Evolutionary conservation across 2,113 vertebrate species (phyloP), one percentile per base, ranked within the genome.

Genomic region (Chamaea fasciata): DNA sequence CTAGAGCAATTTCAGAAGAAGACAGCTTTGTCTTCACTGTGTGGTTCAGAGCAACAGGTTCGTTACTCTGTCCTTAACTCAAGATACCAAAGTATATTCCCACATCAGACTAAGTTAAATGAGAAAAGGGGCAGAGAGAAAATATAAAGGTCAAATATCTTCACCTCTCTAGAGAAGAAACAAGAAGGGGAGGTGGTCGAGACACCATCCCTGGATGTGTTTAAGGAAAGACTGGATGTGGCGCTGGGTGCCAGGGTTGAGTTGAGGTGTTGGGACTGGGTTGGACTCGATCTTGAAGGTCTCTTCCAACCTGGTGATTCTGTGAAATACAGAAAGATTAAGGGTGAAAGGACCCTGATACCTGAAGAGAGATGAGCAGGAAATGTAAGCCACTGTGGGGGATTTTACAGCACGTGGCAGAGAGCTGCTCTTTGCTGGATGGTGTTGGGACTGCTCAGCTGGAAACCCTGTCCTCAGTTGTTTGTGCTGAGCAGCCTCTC

Each of bases 381-480:
- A 53, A 10, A 10, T 13, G 11, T 37, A 42, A 90, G 3, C 18
- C 27, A 5, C 41, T 47, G 53, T 20, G 62, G 41, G 9, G 23
- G 67, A 14, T 65, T 74, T 80, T 57, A 23, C 15, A 55, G 70
- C 9, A 3, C 3, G 5, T 50, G 44, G 35, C 67, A 79, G 52
- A 67, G 22, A 92, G 70, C 57, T 46, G 1, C 47, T 68, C 15
- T 57, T 85, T 76, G 44, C 46, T 85, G 74, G 41, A 3, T 69
- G n/a, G 17, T 69, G 37, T 44, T 68, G 41, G 65, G 59, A n/a
- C 53, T 53, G 20, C 75, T 93, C 26, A 60, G 3, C 26, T n/a
- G 31, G 83, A 83, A 85, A 50, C 24, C 33, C 1, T 3, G 37
- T 12, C 39, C 33, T 53, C 1, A 1, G 0, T 2, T 11, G 33